phyloP scores from a whole-genome alignment of 2,888 invertebrate species.

The Pristionchus fissidentatus region DNA sequence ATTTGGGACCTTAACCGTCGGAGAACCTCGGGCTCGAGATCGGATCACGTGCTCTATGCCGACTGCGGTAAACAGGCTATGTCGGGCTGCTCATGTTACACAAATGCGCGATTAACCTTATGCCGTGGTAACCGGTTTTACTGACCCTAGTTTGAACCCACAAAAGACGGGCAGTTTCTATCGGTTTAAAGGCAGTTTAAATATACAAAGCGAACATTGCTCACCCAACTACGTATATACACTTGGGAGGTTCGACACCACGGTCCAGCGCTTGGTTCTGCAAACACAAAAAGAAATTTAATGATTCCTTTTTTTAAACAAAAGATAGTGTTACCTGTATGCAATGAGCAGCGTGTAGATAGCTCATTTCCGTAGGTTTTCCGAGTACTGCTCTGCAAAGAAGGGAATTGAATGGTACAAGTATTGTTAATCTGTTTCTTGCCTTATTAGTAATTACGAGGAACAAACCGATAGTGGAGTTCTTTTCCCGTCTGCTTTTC shows the following conservation, averaged over 20 bases:
- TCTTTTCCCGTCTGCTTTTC: slow-evolving; percentile 81
- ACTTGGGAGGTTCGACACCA: slow-evolving; percentile 79
- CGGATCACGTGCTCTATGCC: no score
- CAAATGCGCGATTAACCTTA: no score
- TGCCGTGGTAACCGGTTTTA: no score
- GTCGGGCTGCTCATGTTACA: no score
- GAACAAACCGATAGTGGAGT: slow-evolving; percentile 81
- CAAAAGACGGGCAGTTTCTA: not conserved
- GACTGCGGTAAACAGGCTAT: no score
- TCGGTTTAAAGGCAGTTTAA: not conserved
- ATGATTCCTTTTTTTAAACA: no score
- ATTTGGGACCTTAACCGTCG: no score
- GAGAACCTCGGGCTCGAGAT: no score
- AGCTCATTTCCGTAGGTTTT: slow-evolving; percentile 82
- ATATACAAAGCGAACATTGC: slow-evolving; percentile 53
- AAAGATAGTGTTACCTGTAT: slow-evolving; percentile 71
- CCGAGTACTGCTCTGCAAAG: slow-evolving; percentile 77
- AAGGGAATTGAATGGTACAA: no score
- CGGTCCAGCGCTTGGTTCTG: slow-evolving; percentile 79
- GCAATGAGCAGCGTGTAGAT: slow-evolving; percentile 81
- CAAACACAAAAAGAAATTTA: not conserved
- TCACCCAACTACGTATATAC: slow-evolving; percentile 82
- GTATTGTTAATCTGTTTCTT: not conserved
- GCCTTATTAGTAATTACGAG: not conserved
- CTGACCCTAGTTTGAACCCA: not conserved